Base-by-base conservation (phyloP, 2,888 invertebrate genomes). In the Mesopsocus fuscifrons region DNA sequence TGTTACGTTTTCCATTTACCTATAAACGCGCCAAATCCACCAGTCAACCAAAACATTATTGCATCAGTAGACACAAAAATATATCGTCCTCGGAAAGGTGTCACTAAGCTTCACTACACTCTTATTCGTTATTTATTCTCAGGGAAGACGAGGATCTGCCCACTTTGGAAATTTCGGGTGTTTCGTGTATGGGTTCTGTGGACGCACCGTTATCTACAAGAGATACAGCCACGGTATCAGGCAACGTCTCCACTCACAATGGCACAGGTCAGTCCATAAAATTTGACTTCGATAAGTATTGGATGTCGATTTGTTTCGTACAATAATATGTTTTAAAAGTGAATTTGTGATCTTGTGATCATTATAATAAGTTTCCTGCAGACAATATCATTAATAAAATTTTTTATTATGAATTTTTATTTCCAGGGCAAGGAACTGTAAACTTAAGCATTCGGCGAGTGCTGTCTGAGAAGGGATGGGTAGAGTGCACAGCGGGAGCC, bases 131-230 rank as follows among this genome's bases (percentile, higher is more conserved):
- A 26, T 26, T 26, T 26, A 34, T 40, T 42, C 38, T n/a, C 30
- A 47, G 47, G 11, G 47, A 45, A 3, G 5, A 16, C 11, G 41
- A 41, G n/a, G 22, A 34, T 17, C 62, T 84, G 53, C 87, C 89
- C 11, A 72, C 66, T 46, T 68, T 94, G 49, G 92, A 94, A 66
- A 76, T 94, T 23, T 87, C 83, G n/a, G 84, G 84, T 8, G 88
- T 94, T 82, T 80, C 79, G 35, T 81, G 94, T 55, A 74, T 78
- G 16, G 92, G 94, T 58, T 89, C 91, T 0, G 84, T 95, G 38
- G 92, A 95, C 59, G 83, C 88, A 35, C 94, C 94, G 0, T 65
- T 95, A 18, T 89, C 91, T 1, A 62, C 77, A 42, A 75, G 77
- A 52, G 85, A 95, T 54, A 89, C 88, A 1, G 72, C 83, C 50